Evolutionary conservation across 2,888 invertebrate species (phyloP).

Genomic region (Polydrusus tereticollis): DNA sequence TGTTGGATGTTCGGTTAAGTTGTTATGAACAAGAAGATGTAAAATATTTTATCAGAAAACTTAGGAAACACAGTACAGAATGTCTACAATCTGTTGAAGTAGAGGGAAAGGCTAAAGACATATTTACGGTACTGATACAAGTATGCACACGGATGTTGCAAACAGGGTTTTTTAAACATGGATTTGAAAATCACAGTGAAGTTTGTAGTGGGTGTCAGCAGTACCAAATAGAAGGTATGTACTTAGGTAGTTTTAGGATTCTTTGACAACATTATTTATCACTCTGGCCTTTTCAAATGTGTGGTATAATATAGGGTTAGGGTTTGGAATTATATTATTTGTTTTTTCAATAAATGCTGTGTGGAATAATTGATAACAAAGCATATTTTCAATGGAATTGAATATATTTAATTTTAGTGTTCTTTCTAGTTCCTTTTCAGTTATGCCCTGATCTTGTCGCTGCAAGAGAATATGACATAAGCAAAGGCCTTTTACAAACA

Average conservation of each 20-base stretch:
- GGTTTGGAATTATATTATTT: too few relatives aligned
- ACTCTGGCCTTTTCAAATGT: too few relatives aligned
- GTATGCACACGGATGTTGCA: conserved; percentile 51
- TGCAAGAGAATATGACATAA: conserved; percentile 69
- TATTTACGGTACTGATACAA: conserved; percentile 30
- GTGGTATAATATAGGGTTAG: neutral
- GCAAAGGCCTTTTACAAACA: conserved; percentile 69
- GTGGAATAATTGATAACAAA: too few relatives aligned
- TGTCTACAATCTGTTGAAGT: conserved; percentile 30
- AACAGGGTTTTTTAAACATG: conserved; percentile 43
- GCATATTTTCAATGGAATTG: too few relatives aligned
- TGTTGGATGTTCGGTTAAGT: conserved; percentile 49
- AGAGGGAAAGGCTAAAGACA: conserved; percentile 29
- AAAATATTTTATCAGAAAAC: conserved; percentile 49
- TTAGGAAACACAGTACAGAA: conserved; percentile 50
- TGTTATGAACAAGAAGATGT: conserved; percentile 46
- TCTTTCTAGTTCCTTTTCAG: conserved; percentile 68
- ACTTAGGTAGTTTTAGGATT: neutral
- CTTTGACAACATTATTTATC: too few relatives aligned
- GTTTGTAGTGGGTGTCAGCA: conserved; percentile 13
- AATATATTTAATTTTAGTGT: neutral
- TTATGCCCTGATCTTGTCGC: conserved; percentile 71
- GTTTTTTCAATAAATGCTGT: too few relatives aligned
- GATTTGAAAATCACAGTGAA: conserved; percentile 30
- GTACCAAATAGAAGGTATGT: conserved; percentile 43